Percentiles rank a stretch among this genome's conserved stretches.
phyloP scores from a whole-genome alignment of 2,797 vertebrate genomes.

The Myoxocephalus aenaeus region DNA sequence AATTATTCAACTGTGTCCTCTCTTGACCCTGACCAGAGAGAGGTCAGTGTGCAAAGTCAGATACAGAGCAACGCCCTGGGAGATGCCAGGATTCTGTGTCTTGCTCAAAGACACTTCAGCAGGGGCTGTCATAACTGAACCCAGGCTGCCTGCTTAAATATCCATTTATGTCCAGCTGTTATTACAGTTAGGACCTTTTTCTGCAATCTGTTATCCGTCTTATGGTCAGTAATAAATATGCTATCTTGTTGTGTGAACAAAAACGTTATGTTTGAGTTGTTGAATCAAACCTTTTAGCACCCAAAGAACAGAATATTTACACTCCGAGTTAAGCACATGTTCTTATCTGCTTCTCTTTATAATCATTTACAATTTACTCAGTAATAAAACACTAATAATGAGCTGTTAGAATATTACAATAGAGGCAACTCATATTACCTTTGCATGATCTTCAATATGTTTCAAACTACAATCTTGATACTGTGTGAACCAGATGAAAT shows the following conservation, averaged over 20 bases:
- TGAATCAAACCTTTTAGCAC: neutral
- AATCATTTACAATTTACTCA: conserved; percentile 6
- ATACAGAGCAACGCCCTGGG: neutral
- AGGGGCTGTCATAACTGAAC: neutral
- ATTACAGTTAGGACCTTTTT: neutral
- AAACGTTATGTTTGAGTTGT: neutral
- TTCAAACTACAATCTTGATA: neutral
- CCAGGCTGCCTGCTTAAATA: neutral
- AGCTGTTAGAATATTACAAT: too few relatives aligned
- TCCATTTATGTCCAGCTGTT: neutral
- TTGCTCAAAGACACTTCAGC: conserved; percentile 1
- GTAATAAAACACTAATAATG: conserved; percentile 11
- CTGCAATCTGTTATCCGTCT: neutral
- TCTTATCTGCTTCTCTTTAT: neutral
- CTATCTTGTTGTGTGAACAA: neutral
- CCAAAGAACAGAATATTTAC: neutral
- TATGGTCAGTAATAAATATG: neutral
- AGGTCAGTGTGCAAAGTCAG: conserved; percentile 4
- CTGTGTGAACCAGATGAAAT: neutral
- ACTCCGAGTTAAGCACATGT: neutral
- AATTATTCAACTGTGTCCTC: conserved; percentile 13
- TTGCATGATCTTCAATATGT: neutral
- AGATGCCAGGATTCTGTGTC: neutral
- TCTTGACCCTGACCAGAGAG: neutral
- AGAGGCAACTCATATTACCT: neutral